These are phyloP conservation scores for Amphipyra berbera DNA, from an alignment of 2,888 invertebrate genomes.

Conservation along the genomic window DNA sequence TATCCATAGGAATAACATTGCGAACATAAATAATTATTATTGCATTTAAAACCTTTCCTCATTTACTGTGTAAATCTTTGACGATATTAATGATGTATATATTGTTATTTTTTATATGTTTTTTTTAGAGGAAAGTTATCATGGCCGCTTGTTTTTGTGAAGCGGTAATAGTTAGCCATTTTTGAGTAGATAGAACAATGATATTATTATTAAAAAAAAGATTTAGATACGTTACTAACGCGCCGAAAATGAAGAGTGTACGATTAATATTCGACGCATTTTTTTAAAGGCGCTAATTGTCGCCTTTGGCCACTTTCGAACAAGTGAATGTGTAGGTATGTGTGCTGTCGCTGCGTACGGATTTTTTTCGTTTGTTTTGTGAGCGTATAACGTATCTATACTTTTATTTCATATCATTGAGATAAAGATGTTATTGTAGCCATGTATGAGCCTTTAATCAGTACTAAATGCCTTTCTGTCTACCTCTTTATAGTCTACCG, in stretches of 20 bases:
- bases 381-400: too few species aligned
- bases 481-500: conserved; percentile 20
- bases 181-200: conserved; percentile 11
- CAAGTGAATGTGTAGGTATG: too few species aligned
- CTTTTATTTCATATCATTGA: too few species aligned
- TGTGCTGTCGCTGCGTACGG: too few species aligned
- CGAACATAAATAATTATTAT: conserved; percentile 34
- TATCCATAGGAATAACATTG: conserved; percentile 55
- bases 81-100: conserved; percentile 17
- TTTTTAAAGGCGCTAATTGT: too few species aligned
- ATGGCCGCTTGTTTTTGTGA: neutral
- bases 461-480: conserved; percentile 14
- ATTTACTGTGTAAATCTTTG: conserved; percentile 19
- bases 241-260: too few species aligned
- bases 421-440: conserved; percentile 25
- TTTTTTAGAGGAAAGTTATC: conserved; percentile 12
- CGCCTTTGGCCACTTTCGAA: too few species aligned
- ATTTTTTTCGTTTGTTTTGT: too few species aligned
- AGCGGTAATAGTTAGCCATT: neutral
- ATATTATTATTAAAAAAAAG: too few species aligned
- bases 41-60: conserved; percentile 37
- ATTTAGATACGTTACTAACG: too few species aligned
- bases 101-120: conserved; percentile 8
- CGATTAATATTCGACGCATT: too few species aligned
- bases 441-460: conserved; percentile 16